A percentile compares a stretch with the other conserved stretches of the same genome.
phyloP scores from a whole-genome alignment of 1,140 invertebrate genomes.

The Calephelis virginiensis region DNA sequence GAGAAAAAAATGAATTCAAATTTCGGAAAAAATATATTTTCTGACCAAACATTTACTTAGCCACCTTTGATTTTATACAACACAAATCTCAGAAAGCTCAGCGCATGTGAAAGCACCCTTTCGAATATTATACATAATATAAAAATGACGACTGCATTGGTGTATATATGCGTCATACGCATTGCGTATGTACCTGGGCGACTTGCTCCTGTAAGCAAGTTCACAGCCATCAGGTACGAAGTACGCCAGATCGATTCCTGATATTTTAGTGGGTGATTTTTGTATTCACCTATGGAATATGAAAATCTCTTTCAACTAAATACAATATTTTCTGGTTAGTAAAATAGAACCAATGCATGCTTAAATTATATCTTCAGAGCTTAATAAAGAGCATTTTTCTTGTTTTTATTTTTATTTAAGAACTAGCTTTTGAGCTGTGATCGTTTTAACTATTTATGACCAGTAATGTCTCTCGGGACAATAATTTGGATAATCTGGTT shows the following conservation, averaged over 20 bases:
- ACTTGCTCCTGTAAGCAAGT: conserved; percentile 75
- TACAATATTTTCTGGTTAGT: conserved; percentile 23
- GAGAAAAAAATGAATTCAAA: too few relatives aligned
- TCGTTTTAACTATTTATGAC: conserved; percentile 42
- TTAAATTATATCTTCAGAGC: conserved; percentile 7
- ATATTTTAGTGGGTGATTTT: conserved; percentile 73
- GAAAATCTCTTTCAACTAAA: conserved; percentile 76
- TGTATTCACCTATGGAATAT: conserved; percentile 63
- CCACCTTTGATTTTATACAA: too few relatives aligned
- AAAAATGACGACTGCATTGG: conserved; percentile 2
- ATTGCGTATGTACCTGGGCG: conserved; percentile 53
- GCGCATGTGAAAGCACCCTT: conserved; percentile 4
- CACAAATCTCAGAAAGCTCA: background rate
- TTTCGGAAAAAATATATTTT: too few relatives aligned
- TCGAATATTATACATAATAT: background rate
- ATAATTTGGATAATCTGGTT: conserved; percentile 4
- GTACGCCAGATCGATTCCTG: conserved; percentile 52
- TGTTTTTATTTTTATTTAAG: conserved; percentile 6
- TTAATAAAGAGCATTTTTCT: conserved; percentile 9
- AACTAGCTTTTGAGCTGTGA: conserved; percentile 70
- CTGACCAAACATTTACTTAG: too few relatives aligned
- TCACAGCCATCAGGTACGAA: conserved; percentile 61
- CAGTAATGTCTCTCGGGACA: background rate
- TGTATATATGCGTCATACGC: conserved; percentile 15
- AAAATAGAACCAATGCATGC: conserved; percentile 8